A percentile compares a stretch with the other conserved stretches of the same genome.
phyloP scores from a whole-genome alignment of 2,113 vertebrate genomes.

The Crotalus tigris region DNA sequence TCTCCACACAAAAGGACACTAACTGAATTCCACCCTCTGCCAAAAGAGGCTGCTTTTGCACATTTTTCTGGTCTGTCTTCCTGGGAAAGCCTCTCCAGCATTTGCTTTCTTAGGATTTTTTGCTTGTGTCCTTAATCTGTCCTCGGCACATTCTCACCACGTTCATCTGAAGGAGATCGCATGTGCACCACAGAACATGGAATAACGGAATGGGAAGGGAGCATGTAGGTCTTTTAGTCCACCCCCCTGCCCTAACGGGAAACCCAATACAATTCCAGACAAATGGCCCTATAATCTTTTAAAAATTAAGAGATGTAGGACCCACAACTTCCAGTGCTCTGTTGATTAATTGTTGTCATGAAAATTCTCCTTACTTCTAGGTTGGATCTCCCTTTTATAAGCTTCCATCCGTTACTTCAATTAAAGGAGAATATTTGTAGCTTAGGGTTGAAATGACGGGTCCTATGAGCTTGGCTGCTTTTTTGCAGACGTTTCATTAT shows the following conservation, averaged over 20 bases:
- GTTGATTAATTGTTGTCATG: not conserved
- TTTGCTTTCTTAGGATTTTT: not conserved
- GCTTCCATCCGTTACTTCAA: too few species aligned
- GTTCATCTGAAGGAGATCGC: not conserved
- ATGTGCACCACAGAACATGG: not conserved
- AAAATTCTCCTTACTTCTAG: not conserved
- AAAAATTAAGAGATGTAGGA: not conserved
- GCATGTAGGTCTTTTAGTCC: not conserved
- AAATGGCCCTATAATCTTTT: not conserved
- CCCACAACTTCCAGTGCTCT: not conserved
- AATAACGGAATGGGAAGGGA: not conserved
- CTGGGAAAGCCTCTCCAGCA: not conserved
- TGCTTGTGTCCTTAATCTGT: not conserved
- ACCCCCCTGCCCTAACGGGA: not conserved
- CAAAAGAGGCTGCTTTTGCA: accelerated
- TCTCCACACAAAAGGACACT: not conserved
- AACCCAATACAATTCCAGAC: not conserved
- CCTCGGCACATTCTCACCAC: not conserved
- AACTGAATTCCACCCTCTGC: not conserved
- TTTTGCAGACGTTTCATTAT: too few species aligned
- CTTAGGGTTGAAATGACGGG: too few species aligned
- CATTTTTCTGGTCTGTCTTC: not conserved
- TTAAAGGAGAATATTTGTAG: too few species aligned
- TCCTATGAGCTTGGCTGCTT: too few species aligned
- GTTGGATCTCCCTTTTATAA: too few species aligned